Evolutionary conservation across 1,140 invertebrate genomes (phyloP).

Genomic region (Drosophila micromelanica): DNA sequence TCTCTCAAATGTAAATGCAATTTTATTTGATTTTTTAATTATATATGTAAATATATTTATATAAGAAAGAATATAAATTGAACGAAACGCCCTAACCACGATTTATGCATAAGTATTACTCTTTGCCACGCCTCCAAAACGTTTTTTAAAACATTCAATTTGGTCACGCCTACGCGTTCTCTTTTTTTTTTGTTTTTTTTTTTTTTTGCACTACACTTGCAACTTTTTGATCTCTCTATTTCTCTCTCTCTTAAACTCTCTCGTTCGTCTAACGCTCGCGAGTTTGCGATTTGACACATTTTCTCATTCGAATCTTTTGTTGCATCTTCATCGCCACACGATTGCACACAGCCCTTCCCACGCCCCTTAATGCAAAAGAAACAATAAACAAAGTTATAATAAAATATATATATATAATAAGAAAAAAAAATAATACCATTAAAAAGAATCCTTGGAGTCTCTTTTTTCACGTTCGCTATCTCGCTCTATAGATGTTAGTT

Average conservation of each 20-base stretch:
- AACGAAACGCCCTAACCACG: background rate
- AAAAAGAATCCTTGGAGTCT: constrained; percentile 18
- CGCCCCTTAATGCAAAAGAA: background rate
- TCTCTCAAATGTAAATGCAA: background rate
- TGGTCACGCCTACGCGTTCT: background rate
- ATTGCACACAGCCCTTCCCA: background rate
- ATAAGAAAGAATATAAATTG: background rate
- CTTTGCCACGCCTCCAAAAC: background rate
- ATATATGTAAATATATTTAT: background rate
- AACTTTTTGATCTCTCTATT: background rate
- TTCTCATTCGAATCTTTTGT: background rate
- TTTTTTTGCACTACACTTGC: background rate
- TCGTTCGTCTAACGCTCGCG: background rate
- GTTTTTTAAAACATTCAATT: background rate
- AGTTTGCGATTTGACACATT: background rate
- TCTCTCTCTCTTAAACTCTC: background rate
- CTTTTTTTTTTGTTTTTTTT: background rate
- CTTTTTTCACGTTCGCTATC: constrained; percentile 34
- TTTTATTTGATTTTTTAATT: too few species aligned
- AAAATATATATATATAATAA: background rate
- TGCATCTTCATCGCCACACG: constrained; percentile 23
- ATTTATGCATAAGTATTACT: background rate
- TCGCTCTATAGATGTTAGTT: constrained; percentile 57
- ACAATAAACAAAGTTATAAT: background rate
- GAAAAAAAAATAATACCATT: constrained; percentile 3